Conservation (phyloP, 2,797 vertebrate genomes). For the Chrysocyon brachyurus region DNA sequence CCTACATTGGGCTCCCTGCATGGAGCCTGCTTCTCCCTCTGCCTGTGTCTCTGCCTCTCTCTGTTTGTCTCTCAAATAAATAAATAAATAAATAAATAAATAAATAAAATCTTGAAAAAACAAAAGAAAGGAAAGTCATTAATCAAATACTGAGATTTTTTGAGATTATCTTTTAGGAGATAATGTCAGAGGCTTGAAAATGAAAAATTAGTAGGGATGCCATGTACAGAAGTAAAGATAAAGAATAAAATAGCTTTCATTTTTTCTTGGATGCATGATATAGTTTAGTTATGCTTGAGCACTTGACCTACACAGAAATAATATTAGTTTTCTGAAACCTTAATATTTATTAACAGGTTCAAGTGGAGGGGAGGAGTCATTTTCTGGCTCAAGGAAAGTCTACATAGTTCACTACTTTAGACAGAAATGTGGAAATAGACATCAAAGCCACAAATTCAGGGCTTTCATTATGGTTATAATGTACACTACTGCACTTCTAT, state of each 20-base stretch:
- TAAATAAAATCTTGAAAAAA: too few relatives aligned
- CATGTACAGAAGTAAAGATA: not conserved
- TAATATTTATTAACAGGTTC: not conserved
- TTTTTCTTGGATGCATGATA: not conserved
- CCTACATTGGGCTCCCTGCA: too few relatives aligned
- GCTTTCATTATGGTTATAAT: not conserved
- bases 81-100: too few relatives aligned
- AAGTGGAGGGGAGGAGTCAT: fast-evolving
- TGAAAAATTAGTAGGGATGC: not conserved
- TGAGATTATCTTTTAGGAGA: not conserved
- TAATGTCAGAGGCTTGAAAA: not conserved
- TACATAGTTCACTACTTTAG: not conserved
- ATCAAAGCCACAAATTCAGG: not conserved
- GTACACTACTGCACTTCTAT: fast-evolving
- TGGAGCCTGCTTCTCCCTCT: too few relatives aligned
- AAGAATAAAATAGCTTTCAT: fast-evolving
- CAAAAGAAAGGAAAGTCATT: not conserved
- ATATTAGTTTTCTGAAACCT: not conserved
- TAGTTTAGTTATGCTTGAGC: not conserved
- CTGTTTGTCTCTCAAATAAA: too few relatives aligned
- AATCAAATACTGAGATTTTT: not conserved
- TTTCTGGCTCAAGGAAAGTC: not conserved
- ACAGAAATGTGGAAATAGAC: fast-evolving
- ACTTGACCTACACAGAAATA: not conserved
- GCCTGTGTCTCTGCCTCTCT: too few relatives aligned